These are phyloP conservation scores for Mustela lutreola DNA, from an alignment of 2,113 vertebrate genomes.

Conservation along the genomic window DNA sequence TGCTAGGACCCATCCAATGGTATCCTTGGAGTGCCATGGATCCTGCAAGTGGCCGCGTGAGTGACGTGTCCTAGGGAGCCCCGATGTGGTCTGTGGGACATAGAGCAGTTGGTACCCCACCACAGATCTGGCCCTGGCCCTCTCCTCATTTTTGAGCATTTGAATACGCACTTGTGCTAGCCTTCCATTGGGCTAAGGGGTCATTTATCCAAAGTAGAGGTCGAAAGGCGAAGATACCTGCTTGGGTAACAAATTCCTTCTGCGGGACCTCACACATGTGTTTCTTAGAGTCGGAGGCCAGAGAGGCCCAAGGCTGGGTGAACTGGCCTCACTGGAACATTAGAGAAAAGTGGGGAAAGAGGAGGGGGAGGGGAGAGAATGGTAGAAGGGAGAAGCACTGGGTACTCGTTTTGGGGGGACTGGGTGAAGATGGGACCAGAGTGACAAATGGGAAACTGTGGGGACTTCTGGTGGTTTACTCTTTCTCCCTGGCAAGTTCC, in stretches of 20 bases:
- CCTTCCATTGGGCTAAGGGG: not conserved
- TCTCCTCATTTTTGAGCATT: not conserved
- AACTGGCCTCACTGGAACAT: not conserved
- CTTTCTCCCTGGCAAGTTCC: not conserved
- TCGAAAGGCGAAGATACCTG: not conserved
- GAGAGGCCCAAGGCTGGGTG: not conserved
- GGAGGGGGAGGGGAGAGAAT: rapidly evolving
- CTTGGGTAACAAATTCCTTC: no score
- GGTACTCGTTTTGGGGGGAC: not conserved
- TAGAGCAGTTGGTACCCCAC: not conserved
- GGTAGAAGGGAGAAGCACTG: not conserved
- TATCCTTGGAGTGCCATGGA: not conserved
- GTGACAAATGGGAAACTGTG: no score
- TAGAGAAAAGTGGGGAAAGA: not conserved
- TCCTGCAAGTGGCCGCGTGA: not conserved
- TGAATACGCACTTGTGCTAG: not conserved
- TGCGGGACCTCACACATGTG: no score
- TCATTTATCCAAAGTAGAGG: not conserved
- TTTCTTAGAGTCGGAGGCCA: not conserved
- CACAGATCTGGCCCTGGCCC: not conserved
- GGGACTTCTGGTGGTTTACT: not conserved
- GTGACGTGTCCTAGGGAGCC: not conserved
- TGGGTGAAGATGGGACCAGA: not conserved
- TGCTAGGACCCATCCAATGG: not conserved
- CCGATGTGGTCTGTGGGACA: no score